Base-by-base conservation (phyloP, 2,888 invertebrate genomes). In the Drosophila yooni region DNA sequence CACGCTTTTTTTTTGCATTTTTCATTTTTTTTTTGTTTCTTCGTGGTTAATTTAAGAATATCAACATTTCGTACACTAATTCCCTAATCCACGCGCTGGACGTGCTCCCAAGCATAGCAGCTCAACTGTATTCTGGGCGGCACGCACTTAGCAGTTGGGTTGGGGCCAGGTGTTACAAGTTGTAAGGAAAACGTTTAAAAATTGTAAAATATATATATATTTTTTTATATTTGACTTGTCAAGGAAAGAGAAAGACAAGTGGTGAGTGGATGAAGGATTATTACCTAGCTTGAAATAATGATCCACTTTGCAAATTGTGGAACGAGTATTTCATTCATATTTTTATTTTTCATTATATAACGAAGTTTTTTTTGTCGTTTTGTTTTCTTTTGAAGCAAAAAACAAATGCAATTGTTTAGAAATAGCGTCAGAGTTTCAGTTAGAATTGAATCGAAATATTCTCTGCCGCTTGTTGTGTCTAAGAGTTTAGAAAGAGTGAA, bases 331-430 rank as follows among this genome's bases (percentile, higher is more conserved):
- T 80, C 75, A 80, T 88, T 58, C 76, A 76, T 87, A 74, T 79
- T 64, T 52, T 66, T 63, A 60, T 70, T 56, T 51, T 63, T 74
- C 63, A 74, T 66, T 65, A 53, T 79, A 82, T 74, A 72, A 79
- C 73, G 78, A 82, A 76, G 25, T 25, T 79, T 75, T 31, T 75
- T 29, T 70, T 59, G 52, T 75, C 65, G 69, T 79, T 56, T 81
- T 78, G 65, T 74, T 79, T 70, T 59, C 64, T 59, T 70, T 74
- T 67, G 71, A 76, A 80, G 81, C 88, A 82, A 87, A 87, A 87
- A 87, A 85, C 83, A 87, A 87, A 87, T 87, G 87, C 90, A 88
- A 73, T 90, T 87, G 78, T 89, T 87, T 75, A 75, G 69, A 88
- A 81, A 80, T 83, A 87, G 88, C 86, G 82, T 90, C 90, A 88